Conservation (phyloP, 2,113 vertebrate genomes). For the Corydoras maculifer region DNA sequence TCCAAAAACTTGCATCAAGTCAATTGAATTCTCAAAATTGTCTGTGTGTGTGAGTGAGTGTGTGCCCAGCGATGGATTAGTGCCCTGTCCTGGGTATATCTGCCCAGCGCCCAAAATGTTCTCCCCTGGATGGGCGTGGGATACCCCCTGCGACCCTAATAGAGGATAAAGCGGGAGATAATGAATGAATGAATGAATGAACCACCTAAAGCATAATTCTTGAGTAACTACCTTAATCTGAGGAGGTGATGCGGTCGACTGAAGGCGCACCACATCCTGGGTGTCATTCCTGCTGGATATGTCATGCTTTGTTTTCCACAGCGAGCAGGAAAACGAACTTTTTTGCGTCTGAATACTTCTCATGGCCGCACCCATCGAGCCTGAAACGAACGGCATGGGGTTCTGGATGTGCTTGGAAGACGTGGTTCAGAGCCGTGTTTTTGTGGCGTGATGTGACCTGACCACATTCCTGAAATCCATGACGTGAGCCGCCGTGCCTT, state of each 20-base stretch:
- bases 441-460: background rate
- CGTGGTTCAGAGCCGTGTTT: background rate
- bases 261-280: background rate
- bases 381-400: background rate
- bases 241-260: background rate
- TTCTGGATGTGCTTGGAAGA: background rate
- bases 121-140: too few species aligned
- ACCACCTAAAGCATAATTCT: too few species aligned
- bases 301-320: background rate
- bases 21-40: too few species aligned
- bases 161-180: too few species aligned
- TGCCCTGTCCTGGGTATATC: too few species aligned
- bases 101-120: too few species aligned
- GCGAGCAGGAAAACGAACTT: background rate
- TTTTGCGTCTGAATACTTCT: background rate
- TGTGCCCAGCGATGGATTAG: too few species aligned
- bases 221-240: too few species aligned
- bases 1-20: too few species aligned
- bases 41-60: too few species aligned
- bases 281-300: background rate
- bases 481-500: background rate
- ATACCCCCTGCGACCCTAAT: too few species aligned
- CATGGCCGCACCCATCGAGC: background rate
- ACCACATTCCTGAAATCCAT: conserved; percentile 1
- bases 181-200: too few species aligned